Conservation (phyloP, 2,888 invertebrate species). For the Lagria hirta region DNA sequence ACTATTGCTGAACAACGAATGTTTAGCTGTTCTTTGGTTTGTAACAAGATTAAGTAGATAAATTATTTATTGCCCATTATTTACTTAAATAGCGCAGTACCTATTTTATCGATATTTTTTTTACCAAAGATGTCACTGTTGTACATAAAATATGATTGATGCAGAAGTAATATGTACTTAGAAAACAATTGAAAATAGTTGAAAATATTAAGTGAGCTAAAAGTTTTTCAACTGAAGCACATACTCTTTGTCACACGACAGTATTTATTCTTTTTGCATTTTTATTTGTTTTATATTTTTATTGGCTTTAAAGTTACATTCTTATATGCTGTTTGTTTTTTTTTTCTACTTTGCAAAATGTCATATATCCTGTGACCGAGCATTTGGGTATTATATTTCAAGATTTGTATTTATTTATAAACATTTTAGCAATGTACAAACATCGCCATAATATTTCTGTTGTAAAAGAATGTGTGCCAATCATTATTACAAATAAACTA, state of each 20-base stretch:
- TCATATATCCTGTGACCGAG: slow-evolving; percentile 13
- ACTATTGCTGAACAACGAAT: slow-evolving; percentile 46
- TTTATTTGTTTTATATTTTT: slow-evolving; percentile 2
- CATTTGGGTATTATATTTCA: slow-evolving; percentile 39
- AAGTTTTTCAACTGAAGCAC: slow-evolving; percentile 48
- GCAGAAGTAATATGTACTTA: slow-evolving; percentile 45
- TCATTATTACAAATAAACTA: slow-evolving; percentile 53
- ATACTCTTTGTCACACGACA: slow-evolving; percentile 49
- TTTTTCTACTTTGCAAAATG: slow-evolving; percentile 15
- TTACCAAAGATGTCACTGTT: slow-evolving; percentile 51
- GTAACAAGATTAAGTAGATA: slow-evolving; percentile 34
- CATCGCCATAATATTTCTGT: slow-evolving; percentile 51
- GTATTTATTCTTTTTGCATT: slow-evolving; percentile 39
- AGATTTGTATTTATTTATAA: slow-evolving; percentile 43
- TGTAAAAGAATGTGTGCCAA: slow-evolving; percentile 55
- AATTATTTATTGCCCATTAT: slow-evolving; percentile 48
- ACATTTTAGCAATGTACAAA: slow-evolving; percentile 49
- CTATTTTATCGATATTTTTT: slow-evolving; percentile 48
- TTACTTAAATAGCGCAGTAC: slow-evolving; percentile 43
- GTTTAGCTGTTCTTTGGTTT: slow-evolving; percentile 34
- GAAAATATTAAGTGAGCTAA: slow-evolving; percentile 32
- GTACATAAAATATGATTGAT: slow-evolving; percentile 47
- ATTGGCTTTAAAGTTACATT: slow-evolving; percentile 22
- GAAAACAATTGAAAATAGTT: slow-evolving; percentile 35
- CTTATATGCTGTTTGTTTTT: slow-evolving; percentile 10